Evolutionary conservation across 1,140 invertebrate species (phyloP).

Genomic region (Leptonema lineaticorne): DNA sequence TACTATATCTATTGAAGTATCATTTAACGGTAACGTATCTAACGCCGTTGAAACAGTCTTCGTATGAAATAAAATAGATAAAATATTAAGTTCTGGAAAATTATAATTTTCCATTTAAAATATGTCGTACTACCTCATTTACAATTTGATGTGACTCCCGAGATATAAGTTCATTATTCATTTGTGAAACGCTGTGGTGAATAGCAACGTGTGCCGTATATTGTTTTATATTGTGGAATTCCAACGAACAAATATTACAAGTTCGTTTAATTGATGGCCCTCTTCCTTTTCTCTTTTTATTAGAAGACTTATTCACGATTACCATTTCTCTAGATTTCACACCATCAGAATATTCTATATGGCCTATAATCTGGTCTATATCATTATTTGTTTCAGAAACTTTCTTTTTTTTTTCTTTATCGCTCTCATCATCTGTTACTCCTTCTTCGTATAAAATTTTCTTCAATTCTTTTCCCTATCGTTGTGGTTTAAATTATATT

Average conservation of each 20-base stretch:
- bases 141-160: no score
- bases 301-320: constrained; percentile 59
- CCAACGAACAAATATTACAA: constrained; percentile 49
- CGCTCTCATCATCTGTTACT: constrained; percentile 63
- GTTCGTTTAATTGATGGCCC: constrained; percentile 22
- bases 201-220: constrained; percentile 48
- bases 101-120: neutral
- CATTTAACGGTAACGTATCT: neutral
- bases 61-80: neutral
- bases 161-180: neutral
- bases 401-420: constrained; percentile 44
- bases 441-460: constrained; percentile 72
- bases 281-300: constrained; percentile 36
- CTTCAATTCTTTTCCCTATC: constrained; percentile 70
- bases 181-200: neutral
- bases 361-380: constrained; percentile 64
- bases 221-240: constrained; percentile 48
- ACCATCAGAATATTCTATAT: constrained; percentile 62
- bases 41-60: neutral
- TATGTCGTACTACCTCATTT: neutral
- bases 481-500: neutral
- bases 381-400: neutral
- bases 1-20: neutral
- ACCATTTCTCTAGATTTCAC: constrained; percentile 63
- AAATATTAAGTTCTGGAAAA: neutral